Conservation (phyloP, 2,797 vertebrate species). For the Setipinna tenuifilis region DNA sequence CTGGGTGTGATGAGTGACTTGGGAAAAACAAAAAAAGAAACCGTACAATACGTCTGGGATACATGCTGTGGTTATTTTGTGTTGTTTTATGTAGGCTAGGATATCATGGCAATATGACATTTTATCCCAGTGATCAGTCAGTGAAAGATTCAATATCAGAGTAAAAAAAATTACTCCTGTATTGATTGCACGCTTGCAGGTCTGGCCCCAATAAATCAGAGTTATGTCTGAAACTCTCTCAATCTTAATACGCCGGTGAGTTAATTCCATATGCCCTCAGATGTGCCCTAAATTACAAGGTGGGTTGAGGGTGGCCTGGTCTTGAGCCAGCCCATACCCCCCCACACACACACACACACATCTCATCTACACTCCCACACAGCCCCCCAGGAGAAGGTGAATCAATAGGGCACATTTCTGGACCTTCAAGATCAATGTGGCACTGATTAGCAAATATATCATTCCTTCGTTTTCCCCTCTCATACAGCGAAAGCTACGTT, state of each 20-base stretch:
- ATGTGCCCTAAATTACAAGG: background rate
- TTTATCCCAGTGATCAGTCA: background rate
- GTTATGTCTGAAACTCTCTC: conserved; percentile 7
- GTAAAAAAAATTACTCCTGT: background rate
- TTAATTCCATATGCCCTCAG: background rate
- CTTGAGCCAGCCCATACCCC: background rate
- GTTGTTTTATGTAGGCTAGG: too few species aligned
- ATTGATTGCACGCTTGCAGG: background rate
- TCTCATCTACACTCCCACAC: too few species aligned
- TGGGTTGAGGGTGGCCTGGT: background rate
- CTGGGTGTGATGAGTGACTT: too few species aligned
- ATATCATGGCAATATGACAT: background rate
- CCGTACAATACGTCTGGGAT: too few species aligned
- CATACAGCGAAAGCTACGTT: conserved; percentile 18
- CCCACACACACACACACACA: too few species aligned
- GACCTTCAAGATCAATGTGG: conserved; percentile 58
- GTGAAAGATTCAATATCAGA: background rate
- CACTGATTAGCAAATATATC: conserved; percentile 63
- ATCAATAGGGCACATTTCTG: conserved; percentile 35
- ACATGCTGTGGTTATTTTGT: too few species aligned
- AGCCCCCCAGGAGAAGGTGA: background rate
- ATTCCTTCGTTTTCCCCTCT: conserved; percentile 42
- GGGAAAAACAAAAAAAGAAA: too few species aligned
- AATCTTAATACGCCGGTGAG: background rate
- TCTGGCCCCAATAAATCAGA: background rate